A percentile compares a stretch with the other conserved stretches of the same genome.
Evolutionary conservation across 2,113 vertebrate species (phyloP).

Genomic region (Guaruba guarouba): DNA sequence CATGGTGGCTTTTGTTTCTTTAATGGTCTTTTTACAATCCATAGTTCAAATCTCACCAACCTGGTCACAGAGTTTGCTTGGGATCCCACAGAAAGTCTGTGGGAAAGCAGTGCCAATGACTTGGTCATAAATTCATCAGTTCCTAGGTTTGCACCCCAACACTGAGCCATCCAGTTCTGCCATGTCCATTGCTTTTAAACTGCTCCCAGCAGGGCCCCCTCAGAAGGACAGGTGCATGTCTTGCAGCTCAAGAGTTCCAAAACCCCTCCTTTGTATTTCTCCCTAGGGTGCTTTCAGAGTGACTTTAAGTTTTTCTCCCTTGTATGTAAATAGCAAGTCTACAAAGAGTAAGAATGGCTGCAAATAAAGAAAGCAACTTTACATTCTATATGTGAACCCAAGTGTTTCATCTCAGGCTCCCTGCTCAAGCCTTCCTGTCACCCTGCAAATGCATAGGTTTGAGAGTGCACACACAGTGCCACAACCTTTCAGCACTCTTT

Average conservation of each 20-base stretch:
- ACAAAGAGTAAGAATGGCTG: neutral
- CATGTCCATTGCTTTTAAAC: neutral
- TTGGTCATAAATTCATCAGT: neutral
- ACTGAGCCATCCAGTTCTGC: neutral
- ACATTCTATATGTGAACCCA: neutral
- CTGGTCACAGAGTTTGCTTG: neutral
- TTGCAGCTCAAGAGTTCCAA: neutral
- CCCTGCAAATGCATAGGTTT: neutral
- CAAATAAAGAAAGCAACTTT: neutral
- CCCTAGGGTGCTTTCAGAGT: neutral
- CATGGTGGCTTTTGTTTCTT: neutral
- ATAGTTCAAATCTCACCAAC: neutral
- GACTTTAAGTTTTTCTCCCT: neutral
- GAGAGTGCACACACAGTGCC: neutral
- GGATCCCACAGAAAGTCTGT: neutral
- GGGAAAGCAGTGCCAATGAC: neutral
- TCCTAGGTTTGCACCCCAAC: neutral
- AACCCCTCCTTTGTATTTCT: neutral
- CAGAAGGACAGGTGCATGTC: neutral
- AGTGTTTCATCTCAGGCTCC: neutral
- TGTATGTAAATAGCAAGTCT: neutral
- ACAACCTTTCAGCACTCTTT: neutral
- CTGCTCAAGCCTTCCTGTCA: neutral
- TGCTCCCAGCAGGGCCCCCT: neutral
- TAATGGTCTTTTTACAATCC: neutral